Evolutionary conservation across 2,113 vertebrate genomes (phyloP).

Genomic region (Callionymus lyra): DNA sequence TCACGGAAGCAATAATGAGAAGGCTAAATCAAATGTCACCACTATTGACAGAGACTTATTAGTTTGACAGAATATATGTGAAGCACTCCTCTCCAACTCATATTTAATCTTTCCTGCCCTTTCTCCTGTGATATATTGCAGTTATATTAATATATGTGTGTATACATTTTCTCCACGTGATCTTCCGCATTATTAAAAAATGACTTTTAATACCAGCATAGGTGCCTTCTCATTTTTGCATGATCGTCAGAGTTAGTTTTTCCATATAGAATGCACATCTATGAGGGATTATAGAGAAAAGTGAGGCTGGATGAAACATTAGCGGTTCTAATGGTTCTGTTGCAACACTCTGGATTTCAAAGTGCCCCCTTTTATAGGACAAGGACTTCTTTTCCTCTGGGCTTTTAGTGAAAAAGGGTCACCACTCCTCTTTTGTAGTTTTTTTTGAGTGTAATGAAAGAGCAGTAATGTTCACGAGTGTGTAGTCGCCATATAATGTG

Average conservation of each 20-base stretch:
- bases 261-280: too few species aligned
- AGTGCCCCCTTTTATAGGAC: conserved; percentile 70
- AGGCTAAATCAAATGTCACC: conserved; percentile 64
- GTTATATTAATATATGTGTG: conserved; percentile 48
- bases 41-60: conserved; percentile 64
- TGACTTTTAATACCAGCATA: too few species aligned
- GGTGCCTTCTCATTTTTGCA: too few species aligned
- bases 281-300: too few species aligned
- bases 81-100: conserved; percentile 28
- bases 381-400: conserved; percentile 70
- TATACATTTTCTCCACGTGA: conserved; percentile 17
- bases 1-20: conserved; percentile 41
- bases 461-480: conserved; percentile 27
- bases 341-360: conserved; percentile 48
- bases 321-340: conserved; percentile 24
- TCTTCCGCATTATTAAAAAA: too few species aligned
- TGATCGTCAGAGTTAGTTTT: too few species aligned
- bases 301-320: conserved; percentile 4
- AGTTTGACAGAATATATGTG: conserved; percentile 54
- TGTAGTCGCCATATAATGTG: conserved; percentile 4
- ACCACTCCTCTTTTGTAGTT: conserved; percentile 43
- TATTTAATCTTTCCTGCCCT: conserved; percentile 58
- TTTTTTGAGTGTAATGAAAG: conserved; percentile 41
- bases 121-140: conserved; percentile 44
- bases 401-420: conserved; percentile 62